Base-by-base conservation (phyloP, 2,113 vertebrate species). In the Ciconia stormi region DNA sequence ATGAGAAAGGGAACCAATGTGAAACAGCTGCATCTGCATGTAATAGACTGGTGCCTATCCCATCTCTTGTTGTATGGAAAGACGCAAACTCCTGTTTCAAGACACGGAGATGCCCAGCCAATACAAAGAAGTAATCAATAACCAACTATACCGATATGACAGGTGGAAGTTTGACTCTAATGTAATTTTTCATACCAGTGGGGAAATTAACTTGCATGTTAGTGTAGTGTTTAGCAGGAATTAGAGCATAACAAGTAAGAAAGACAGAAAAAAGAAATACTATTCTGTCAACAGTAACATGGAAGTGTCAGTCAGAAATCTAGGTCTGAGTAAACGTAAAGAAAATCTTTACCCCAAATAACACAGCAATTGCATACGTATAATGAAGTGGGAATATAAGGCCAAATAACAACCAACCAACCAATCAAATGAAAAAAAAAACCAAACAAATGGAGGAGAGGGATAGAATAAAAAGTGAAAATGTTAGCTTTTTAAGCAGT, bases 361-460 rank as follows among this genome's bases (percentile, higher is more conserved):
- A 46, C 20, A n/a, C 7, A 81, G 8, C 12, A 49, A 12, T 29
- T 79, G 11, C 5, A 46, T 46, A 61, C 6, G 5, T 66, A 26
- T 29, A 70, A 47, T 17, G 8, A 90, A 67, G 11, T 32, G 17
- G 25, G 13, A 79, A 82, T 74, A 82, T 4, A 67, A 10, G 38
- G 8, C 34, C 49, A 61, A 84, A 65, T 34, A 36, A 14, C 22
- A 22, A 22, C 2, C 12, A 84, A 20, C 2, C 11, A 78, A 29
- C 0, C 8, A 58, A 67, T 2, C 15, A 22, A 58, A 5, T 2
- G 36, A 11, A 8, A 19, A 58, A 58, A n/a, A 16, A 7, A 36
- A 3, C 13, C 34, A 55, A 76, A 5, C 4, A 50, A 62, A 20
- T 21, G 10, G 30, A 77, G 16, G 10, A 36, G 1, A 18, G 49